Evolutionary conservation across 2,113 vertebrate species (phyloP).

Genomic region (Pedetes capensis): DNA sequence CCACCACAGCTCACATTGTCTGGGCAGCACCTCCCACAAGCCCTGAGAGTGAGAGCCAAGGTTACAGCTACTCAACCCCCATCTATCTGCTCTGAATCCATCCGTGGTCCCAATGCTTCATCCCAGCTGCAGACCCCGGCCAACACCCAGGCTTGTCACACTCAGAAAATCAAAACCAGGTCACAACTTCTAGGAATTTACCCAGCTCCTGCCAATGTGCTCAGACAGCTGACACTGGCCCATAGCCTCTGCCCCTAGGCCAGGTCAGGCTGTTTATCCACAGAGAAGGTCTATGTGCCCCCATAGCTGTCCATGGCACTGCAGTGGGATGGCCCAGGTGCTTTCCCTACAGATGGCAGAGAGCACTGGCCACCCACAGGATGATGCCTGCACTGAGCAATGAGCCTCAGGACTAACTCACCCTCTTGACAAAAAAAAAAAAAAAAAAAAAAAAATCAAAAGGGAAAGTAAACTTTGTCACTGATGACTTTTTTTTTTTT

Average conservation of each 20-base stretch:
- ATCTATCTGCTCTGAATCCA: not conserved
- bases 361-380: no score
- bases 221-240: not conserved
- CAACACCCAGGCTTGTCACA: conserved; percentile 82
- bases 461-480: not conserved
- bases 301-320: not conserved
- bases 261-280: not conserved
- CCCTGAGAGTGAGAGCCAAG: not conserved
- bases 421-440: not conserved
- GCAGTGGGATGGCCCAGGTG: not conserved
- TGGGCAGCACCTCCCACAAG: not conserved
- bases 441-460: not conserved
- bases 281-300: not conserved
- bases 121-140: conserved; percentile 82
- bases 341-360: not conserved
- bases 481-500: no score
- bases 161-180: conserved; percentile 78
- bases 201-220: not conserved
- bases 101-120: conserved; percentile 60
- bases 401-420: not conserved
- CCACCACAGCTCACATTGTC: not conserved
- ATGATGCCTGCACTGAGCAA: not conserved
- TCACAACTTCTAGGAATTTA: not conserved
- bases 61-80: not conserved
- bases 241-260: not conserved